Evolutionary conservation across 2,797 vertebrate species (phyloP).

Genomic region (Microhierax caerulescens): DNA sequence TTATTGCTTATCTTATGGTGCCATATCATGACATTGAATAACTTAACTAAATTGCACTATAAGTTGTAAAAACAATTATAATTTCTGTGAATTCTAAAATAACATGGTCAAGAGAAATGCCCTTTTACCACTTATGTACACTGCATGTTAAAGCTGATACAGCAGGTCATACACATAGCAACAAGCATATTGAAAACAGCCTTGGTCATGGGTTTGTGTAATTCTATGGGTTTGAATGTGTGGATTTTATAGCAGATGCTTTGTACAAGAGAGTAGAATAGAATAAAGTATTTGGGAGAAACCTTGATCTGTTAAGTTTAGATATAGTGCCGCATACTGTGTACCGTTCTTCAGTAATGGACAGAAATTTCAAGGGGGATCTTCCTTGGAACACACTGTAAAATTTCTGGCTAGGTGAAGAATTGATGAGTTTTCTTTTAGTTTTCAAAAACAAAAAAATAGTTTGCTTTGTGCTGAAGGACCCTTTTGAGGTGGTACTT

Average conservation of each 20-base stretch:
- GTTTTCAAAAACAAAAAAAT: background rate
- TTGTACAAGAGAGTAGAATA: conserved; percentile 42
- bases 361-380: background rate
- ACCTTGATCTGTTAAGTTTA: background rate
- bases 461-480: background rate
- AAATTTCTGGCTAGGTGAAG: background rate
- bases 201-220: background rate
- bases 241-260: conserved; percentile 44
- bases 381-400: background rate
- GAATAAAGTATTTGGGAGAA: background rate
- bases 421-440: background rate
- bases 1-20: conserved; percentile 44
- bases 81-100: conserved; percentile 38
- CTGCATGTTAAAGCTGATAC: conserved; percentile 21
- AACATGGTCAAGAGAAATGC: conserved; percentile 38
- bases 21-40: conserved; percentile 15
- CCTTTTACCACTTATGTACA: background rate
- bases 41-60: conserved; percentile 3
- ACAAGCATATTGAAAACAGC: background rate
- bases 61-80: conserved; percentile 11
- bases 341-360: background rate
- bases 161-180: conserved; percentile 6
- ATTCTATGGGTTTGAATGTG: conserved; percentile 29
- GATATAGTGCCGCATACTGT: background rate
- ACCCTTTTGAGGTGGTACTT: background rate